Conservation (phyloP, 2,113 vertebrate genomes). For the Coptodon bakossiorum region DNA sequence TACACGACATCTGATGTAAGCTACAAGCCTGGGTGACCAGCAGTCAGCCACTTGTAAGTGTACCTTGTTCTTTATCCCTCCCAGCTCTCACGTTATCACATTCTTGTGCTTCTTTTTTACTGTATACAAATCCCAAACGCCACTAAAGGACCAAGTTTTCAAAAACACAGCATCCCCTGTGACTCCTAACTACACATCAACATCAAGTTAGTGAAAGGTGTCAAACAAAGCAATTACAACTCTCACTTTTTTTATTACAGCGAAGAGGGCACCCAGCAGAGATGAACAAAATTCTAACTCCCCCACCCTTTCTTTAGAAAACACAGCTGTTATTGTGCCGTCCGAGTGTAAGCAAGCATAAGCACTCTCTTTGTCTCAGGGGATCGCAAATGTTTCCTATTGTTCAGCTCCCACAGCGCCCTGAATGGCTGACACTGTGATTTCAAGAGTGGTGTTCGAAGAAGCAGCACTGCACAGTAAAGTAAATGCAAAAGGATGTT, state of each 20-base stretch:
- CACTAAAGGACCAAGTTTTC: background rate
- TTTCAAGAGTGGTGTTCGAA: background rate
- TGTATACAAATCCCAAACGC: background rate
- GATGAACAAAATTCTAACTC: background rate
- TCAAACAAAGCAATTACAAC: background rate
- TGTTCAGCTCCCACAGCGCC: conserved; percentile 17
- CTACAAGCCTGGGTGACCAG: background rate
- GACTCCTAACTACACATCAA: background rate
- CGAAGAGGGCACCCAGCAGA: background rate
- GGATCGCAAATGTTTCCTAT: conserved; percentile 9
- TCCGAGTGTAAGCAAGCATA: background rate
- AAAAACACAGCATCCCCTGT: background rate
- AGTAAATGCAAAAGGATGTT: background rate
- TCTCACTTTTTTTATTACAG: background rate
- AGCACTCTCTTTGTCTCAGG: conserved; percentile 8
- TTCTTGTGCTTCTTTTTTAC: background rate
- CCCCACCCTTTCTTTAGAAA: background rate
- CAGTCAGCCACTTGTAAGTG: background rate
- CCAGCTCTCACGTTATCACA: background rate
- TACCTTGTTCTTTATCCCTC: background rate
- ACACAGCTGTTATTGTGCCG: background rate
- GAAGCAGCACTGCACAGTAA: background rate
- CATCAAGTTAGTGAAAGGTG: background rate
- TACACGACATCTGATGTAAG: background rate
- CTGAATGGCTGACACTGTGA: background rate